Conservation (phyloP, 2,113 vertebrate genomes). For the Ahaetulla prasina region DNA sequence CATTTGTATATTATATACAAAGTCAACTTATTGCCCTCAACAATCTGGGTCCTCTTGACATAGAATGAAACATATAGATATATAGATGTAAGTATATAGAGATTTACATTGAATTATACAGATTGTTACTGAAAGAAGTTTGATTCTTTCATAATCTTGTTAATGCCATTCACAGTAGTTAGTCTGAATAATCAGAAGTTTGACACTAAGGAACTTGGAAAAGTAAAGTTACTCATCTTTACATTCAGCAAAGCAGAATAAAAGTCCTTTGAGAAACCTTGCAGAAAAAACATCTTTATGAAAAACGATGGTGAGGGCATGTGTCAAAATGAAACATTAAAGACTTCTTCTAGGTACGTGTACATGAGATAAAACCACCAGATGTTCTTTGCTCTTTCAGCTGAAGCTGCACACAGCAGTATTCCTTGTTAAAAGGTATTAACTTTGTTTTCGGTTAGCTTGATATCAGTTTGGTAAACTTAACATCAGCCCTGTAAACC, state of each 20-base stretch:
- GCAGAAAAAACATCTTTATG: not conserved
- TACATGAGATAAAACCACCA: slow-evolving; percentile 4
- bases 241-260: not conserved
- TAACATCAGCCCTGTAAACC: slow-evolving; percentile 23
- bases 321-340: slow-evolving; percentile 18
- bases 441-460: slow-evolving; percentile 8
- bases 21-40: no score
- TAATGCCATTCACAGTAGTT: not conserved
- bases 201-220: not conserved
- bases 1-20: no score
- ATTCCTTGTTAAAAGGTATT: slow-evolving; percentile 3
- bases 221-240: not conserved
- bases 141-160: not conserved
- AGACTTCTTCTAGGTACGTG: slow-evolving; percentile 5
- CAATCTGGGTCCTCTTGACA: no score
- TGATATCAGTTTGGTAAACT: slow-evolving; percentile 18
- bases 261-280: not conserved
- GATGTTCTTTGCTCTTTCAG: not conserved
- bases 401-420: not conserved
- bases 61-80: no score
- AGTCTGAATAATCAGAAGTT: not conserved
- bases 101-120: not conserved
- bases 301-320: not conserved
- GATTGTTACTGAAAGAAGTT: not conserved
- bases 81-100: not conserved